Conservation (phyloP, 2,113 vertebrate genomes). For the Eubucco bourcierii region DNA sequence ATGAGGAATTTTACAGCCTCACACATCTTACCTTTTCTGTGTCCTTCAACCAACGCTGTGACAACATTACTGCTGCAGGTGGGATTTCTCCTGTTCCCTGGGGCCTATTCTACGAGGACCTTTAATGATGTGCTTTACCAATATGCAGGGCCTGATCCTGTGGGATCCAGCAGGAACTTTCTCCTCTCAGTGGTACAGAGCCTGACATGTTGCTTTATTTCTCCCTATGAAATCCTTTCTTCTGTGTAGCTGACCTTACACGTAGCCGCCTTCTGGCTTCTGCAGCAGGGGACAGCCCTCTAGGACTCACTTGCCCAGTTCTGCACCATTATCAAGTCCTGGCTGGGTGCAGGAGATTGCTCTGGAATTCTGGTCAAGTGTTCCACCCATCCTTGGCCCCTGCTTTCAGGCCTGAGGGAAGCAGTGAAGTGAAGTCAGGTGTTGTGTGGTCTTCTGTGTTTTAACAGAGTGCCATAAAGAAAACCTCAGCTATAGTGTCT, state of each 20-base stretch:
- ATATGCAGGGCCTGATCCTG: background rate
- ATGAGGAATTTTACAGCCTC: background rate
- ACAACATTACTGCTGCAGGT: background rate
- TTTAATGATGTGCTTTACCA: background rate
- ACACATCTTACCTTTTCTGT: background rate
- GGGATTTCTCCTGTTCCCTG: background rate
- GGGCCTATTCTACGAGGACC: background rate
- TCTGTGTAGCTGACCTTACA: background rate
- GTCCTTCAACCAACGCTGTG: background rate
- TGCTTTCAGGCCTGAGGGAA: background rate
- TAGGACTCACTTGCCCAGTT: background rate
- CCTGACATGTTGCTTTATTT: background rate
- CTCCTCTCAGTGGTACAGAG: background rate
- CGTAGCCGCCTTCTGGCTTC: background rate
- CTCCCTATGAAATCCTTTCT: background rate
- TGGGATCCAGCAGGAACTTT: background rate
- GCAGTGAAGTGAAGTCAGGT: background rate
- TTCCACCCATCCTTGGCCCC: accelerated
- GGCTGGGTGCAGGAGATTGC: background rate
- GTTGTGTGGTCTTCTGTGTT: background rate
- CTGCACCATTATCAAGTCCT: background rate
- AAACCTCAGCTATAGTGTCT: background rate
- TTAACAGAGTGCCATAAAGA: background rate
- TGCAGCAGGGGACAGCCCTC: background rate
- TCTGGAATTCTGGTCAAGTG: background rate